These are phyloP conservation scores for Zaprionus taronus DNA, from an alignment of 1,140 invertebrate genomes.

Conservation along the genomic window DNA sequence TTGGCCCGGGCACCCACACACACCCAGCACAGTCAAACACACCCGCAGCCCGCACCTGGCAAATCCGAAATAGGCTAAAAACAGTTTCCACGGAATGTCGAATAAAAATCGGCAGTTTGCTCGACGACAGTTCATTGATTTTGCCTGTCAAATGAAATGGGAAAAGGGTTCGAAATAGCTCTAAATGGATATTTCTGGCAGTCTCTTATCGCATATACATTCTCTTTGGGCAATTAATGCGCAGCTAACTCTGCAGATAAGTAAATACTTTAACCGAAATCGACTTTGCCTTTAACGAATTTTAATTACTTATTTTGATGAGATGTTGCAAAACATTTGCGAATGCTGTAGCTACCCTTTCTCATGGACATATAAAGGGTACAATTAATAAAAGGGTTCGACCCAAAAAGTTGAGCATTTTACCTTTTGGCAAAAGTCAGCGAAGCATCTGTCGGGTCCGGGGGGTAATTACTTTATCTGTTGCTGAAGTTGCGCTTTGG, in stretches of 20 bases:
- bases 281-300: not conserved
- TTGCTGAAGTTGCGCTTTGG: conserved; percentile 79
- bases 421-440: conserved; percentile 67
- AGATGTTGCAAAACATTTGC: conserved; percentile 13
- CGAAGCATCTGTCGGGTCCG: conserved; percentile 50
- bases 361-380: conserved; percentile 33
- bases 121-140: conserved; percentile 58
- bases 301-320: conserved; percentile 1
- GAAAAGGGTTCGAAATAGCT: conserved; percentile 33
- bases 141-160: conserved; percentile 42
- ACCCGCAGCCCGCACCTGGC: conserved; percentile 49
- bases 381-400: conserved; percentile 74
- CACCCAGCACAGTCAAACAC: not conserved
- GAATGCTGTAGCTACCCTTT: conserved; percentile 24
- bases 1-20: conserved; percentile 36
- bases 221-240: not conserved
- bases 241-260: not conserved
- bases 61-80: not conserved
- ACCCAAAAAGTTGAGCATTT: conserved; percentile 55
- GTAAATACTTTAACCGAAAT: not conserved
- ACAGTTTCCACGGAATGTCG: conserved; percentile 29
- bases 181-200: not conserved
- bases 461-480: conserved; percentile 82
- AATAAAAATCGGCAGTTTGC: conserved; percentile 50
- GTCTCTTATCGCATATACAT: not conserved